Evolutionary conservation across 2,113 vertebrate species (phyloP).

Genomic region (Tragelaphus imberbis): DNA sequence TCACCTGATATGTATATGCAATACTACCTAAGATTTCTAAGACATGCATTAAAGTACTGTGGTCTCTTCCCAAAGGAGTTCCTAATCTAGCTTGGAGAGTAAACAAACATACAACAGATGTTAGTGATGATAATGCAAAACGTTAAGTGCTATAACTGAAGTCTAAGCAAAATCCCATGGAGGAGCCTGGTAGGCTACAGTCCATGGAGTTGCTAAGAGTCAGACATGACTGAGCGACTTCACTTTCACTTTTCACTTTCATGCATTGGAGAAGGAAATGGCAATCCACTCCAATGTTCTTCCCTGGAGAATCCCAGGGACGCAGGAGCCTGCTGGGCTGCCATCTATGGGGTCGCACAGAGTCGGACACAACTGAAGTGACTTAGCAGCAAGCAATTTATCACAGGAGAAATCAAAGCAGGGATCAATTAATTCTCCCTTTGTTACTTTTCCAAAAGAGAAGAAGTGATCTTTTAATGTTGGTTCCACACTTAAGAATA

Average conservation of each 20-base stretch:
- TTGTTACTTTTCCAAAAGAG: neutral
- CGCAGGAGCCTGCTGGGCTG: too few relatives aligned
- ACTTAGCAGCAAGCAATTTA: neutral
- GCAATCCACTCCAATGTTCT: too few relatives aligned
- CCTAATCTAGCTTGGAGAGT: neutral
- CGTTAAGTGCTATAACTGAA: neutral
- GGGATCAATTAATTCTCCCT: neutral
- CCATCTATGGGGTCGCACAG: too few relatives aligned
- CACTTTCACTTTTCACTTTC: too few relatives aligned
- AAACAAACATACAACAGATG: neutral
- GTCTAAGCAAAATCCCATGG: neutral
- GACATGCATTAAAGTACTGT: neutral
- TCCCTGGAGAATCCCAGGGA: too few relatives aligned
- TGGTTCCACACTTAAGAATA: neutral
- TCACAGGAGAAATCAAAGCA: conserved; percentile 16
- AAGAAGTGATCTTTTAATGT: neutral
- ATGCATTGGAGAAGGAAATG: too few relatives aligned
- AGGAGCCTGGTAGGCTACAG: too few relatives aligned
- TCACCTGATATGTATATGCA: neutral
- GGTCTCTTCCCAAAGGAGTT: neutral
- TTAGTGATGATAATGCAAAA: neutral
- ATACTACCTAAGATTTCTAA: neutral
- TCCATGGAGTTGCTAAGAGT: too few relatives aligned
- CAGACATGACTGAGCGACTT: too few relatives aligned
- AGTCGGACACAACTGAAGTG: too few relatives aligned